phyloP scores from a whole-genome alignment of 2,888 invertebrate genomes.

The Danaus chrysippus region DNA sequence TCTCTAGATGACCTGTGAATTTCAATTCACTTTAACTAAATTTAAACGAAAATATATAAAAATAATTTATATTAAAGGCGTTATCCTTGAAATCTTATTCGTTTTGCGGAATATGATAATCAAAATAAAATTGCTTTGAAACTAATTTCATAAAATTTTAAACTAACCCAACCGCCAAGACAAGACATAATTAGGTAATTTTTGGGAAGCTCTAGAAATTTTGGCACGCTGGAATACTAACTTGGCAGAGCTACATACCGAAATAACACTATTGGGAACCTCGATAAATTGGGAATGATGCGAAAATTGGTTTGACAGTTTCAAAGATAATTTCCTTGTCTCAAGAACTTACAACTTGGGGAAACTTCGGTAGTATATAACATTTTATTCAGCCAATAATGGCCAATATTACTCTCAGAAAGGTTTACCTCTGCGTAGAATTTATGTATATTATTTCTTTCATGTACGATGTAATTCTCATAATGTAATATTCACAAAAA shows the following conservation, averaged over 20 bases:
- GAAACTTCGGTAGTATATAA: neutral
- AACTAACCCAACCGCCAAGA: neutral
- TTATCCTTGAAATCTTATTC: too few relatives aligned
- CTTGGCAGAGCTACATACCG: slow-evolving; percentile 25
- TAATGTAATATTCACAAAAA: neutral
- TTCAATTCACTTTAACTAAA: neutral
- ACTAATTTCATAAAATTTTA: neutral
- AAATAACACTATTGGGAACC: slow-evolving; percentile 16
- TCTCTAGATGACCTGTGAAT: neutral
- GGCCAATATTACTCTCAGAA: neutral
- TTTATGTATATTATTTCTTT: neutral
- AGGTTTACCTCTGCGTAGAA: neutral
- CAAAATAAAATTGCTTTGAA: too few relatives aligned
- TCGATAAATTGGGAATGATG: slow-evolving; percentile 26
- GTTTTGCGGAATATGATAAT: too few relatives aligned
- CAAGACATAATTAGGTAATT: slow-evolving; percentile 15
- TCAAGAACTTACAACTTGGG: slow-evolving; percentile 2
- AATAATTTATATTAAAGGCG: neutral
- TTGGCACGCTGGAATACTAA: slow-evolving; percentile 26
- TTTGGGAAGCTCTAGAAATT: slow-evolving; percentile 20
- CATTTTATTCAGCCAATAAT: slow-evolving; percentile 4
- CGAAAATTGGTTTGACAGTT: slow-evolving; percentile 26
- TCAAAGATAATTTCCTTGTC: slow-evolving; percentile 9
- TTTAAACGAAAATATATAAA: neutral
- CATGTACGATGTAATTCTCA: neutral